These are phyloP conservation scores for Glaucomys volans DNA, from an alignment of 2,113 vertebrate genomes.

Conservation along the genomic window DNA sequence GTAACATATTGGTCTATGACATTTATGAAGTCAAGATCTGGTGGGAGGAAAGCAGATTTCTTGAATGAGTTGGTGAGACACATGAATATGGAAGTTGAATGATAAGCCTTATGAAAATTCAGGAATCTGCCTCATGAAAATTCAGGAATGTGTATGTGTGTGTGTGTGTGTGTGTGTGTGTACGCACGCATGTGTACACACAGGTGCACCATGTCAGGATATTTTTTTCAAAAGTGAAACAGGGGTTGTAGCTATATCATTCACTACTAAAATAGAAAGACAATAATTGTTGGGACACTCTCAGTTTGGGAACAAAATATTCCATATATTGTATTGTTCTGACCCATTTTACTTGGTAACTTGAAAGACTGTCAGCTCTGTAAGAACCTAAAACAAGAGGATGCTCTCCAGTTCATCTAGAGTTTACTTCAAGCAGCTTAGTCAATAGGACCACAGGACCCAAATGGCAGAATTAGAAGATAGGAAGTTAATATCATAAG, in stretches of 20 bases:
- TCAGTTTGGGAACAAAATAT: background rate
- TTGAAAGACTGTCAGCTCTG: background rate
- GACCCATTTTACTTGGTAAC: background rate
- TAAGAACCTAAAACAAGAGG: background rate
- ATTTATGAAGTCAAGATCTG: background rate
- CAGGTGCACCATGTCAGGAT: background rate
- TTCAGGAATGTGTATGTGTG: background rate
- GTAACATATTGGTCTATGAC: background rate
- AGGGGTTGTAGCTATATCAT: background rate
- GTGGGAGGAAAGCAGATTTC: background rate
- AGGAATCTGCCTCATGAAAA: background rate
- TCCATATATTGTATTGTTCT: background rate
- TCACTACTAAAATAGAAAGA: background rate
- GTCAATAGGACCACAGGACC: fast-evolving
- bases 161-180: background rate
- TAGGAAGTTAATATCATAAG: background rate
- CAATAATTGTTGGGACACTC: background rate
- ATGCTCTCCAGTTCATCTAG: background rate
- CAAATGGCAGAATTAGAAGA: background rate
- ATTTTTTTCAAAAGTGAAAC: background rate
- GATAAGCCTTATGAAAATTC: background rate
- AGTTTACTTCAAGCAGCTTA: background rate
- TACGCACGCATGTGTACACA: no score
- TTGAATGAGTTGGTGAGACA: background rate
- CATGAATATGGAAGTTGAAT: background rate